Evolutionary conservation across 2,113 vertebrate species (phyloP), one percentile per base, ranked within the genome.

Genomic region (Cygnus atratus): DNA sequence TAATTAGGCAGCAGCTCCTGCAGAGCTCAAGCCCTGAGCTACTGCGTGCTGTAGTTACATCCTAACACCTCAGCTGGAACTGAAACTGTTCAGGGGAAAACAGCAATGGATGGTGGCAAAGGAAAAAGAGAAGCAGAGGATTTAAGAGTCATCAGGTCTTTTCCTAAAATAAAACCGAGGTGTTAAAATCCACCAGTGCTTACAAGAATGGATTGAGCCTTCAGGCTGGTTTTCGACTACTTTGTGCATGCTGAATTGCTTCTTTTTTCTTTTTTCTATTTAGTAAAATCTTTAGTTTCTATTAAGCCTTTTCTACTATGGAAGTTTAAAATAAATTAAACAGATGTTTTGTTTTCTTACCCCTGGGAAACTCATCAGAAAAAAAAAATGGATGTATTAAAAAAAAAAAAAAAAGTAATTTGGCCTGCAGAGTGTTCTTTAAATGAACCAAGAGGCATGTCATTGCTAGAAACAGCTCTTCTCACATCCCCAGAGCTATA

Each of bases 61-160:
- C 87, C 77, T 83, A 82, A 88, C 90, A 88, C 72, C 80, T 82
- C 84, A 57, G 67, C 90, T 94, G 79, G 79, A 94, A 31, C 54
- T 86, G 57, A 52, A 86, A 75, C 33, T n/a, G 21, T 61, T 66
- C 55, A 35, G 54, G 65, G 46, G 17, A 55, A 87, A 92, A 84
- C 28, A 90, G 74, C 70, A 76, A 48, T 2, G 5, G 41, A 87
- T 80, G 77, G 73, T 31, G 9, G 70, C 41, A 84, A 55, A 54
- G 44, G 33, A 83, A 74, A 11, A 61, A 18, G 28, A 68, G 54
- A 43, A 84, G 39, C 39, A 85, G 48, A 87, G 52, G 44, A 77
- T 65, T 81, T 80, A 65, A 77, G 65, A 81, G 20, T 44, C 55
- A 43, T 31, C 39, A 68, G 48, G 74, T 68, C 39, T 88, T 88